These are phyloP conservation scores for Salminus brasiliensis DNA, from an alignment of 2,113 vertebrate species.

Conservation along the genomic window DNA sequence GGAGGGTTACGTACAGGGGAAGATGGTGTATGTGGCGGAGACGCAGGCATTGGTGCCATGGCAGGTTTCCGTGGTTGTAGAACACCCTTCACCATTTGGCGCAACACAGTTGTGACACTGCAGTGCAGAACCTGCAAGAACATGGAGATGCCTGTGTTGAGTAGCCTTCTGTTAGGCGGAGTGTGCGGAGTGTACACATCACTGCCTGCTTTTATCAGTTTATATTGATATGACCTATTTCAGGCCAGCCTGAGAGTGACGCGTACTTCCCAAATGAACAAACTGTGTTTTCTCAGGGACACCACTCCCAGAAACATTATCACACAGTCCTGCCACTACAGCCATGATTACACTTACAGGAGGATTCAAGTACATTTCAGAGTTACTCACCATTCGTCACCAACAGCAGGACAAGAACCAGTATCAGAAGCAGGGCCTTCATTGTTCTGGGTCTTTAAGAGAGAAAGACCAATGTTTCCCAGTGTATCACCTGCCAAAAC, in stretches of 20 bases:
- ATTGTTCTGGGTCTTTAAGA: no score
- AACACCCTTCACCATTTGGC: neutral
- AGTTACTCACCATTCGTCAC: no score
- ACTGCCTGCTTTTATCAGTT: neutral
- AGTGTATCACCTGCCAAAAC: no score
- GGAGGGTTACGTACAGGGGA: constrained; percentile 24
- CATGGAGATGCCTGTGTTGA: neutral
- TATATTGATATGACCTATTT: neutral
- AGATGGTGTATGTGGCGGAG: neutral
- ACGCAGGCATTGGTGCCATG: constrained; percentile 19
- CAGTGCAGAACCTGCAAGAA: constrained; percentile 19
- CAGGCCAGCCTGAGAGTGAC: neutral
- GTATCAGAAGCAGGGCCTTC: no score
- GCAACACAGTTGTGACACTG: constrained; percentile 26
- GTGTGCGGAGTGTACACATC: neutral
- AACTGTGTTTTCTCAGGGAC: neutral
- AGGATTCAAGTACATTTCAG: no score
- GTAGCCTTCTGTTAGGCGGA: neutral
- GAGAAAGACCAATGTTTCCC: no score
- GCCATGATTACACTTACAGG: no score
- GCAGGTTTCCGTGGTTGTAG: neutral
- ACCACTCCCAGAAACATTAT: neutral
- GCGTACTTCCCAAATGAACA: neutral
- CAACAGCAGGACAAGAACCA: no score
- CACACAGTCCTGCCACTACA: neutral